Evolutionary conservation across 2,113 vertebrate species (phyloP), one percentile per base, ranked within the genome.

Genomic region (Sakesphorus luctuosus): DNA sequence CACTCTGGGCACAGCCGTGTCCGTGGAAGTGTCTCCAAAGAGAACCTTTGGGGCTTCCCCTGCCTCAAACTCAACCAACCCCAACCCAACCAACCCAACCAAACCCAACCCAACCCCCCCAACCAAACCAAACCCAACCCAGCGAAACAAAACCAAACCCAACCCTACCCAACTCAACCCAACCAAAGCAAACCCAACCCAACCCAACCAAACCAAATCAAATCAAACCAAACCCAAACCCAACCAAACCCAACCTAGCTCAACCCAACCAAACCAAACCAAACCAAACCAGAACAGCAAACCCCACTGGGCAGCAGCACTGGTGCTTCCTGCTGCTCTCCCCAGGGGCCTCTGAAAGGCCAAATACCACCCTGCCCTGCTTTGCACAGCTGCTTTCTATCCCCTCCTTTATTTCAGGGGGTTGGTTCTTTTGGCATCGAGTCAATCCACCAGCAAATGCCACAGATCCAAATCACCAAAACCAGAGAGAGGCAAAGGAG

Each of bases 341-440:
- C 86, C 66, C 46, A 52, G 76, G 65, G 89, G 33, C 53, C 81
- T 59, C 55, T 89, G 76, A 46, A 83, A 72, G 94, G 53, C 77
- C 47, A 33, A 93, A 67, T 52, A n/a, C 49, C 79, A 52, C 82
- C 87, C 65, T n/a, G n/a, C 82, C 40, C 75, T 52, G 90, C 85
- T 79, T 43, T 7, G 79, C 94, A 90, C 93, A 95, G 87, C 94
- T 96, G 82, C 96, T 92, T 90, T 67, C 85, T 75, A 75, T 62
- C 79, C 62, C 40, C 16, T 3, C 10, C 13, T 50, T 44, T 33
- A 20, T 31, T 71, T 50, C 2, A 6, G 14, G 28, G 10, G 25
- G 25, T 92, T 49, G 85, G 81, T 38, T 56, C 83, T 71, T 76
- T 85, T 96, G 93, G 91, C 93, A 25, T 61, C 0, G 3, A 7